Base-by-base conservation (phyloP, 2,888 invertebrate genomes). In the Erebia epiphron region DNA sequence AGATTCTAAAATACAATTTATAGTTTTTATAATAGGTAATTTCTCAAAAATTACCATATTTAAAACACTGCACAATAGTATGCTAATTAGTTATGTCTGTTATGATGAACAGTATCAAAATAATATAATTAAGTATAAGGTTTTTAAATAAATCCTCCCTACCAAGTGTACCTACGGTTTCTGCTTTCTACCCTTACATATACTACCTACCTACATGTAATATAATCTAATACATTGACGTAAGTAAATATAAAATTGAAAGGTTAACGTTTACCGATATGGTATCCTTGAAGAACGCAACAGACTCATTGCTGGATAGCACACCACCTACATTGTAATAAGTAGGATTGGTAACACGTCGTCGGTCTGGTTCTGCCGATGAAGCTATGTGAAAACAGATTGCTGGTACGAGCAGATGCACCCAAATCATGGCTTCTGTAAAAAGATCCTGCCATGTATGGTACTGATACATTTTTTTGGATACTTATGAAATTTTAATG, bases 271-370 rank as follows among this genome's bases (percentile, higher is more conserved):
- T 95, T 94, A 98, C 98, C 83, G 96, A 95, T 78, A 98, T 97
- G 43, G 96, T 97, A 80, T 97, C 95, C 81, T 96, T 96, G 87
- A 98, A 98, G 89, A 97, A 96, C 13, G 93, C 92, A 82, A 97
- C 96, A 76, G 97, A 97, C 61, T 96, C 96, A 78, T 96, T 96
- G 87, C 96, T 97, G 73, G 97, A 97, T 26, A 98, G 94, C 1
- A 98, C 98, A n/a, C 98, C 98, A 21, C 98, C 98, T 73, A 98
- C 98, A 83, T 97, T 98, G 88, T 97, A 98, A 78, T 95, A 95
- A 14, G 95, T 94, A 35, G 96, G 96, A 86, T 96, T 96, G 69
- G 94, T 88, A 71, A 87, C 89, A 2, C 90, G 80, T 5, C 90
- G 81, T 11, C 87, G 81, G 75, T 91, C 91, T 49, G 84, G 86